Evolutionary conservation across 2,888 invertebrate species (phyloP), one percentile per base, ranked within the genome.

Genomic region (Tiliacea aurago): DNA sequence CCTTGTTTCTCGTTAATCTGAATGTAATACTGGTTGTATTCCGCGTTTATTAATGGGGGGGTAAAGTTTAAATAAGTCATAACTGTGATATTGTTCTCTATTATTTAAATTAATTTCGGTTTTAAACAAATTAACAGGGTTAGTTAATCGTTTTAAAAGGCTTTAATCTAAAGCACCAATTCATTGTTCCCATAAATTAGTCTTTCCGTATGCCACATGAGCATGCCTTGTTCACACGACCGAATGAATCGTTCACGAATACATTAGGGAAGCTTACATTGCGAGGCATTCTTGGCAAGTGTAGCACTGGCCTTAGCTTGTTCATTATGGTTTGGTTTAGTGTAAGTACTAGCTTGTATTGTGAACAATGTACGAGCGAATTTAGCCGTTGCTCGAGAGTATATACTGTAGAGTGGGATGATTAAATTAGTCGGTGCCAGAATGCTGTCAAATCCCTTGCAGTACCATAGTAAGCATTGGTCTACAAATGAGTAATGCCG

Each of bases 281-380:
- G 64, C 70, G 61, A 80, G 33, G 80, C 64, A 81, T 81, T 84
- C 81, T 81, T 84, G 84, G 81, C 80, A 84, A 80, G 65, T 74
- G 63, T 71, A 71, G 41, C 49, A 59, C 66, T 61, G 15, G 71
- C 79, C 58, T 71, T 64, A 83, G 66, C 45, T 65, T 69, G 80
- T 83, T 80, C 55, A 83, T 68, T 83, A 83, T 9, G 51, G 78
- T 68, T 67, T 61, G 41, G 49, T 80, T 67, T 78, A 83, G 67
- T 72, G 70, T 63, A 53, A 59, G 71, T 33, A 81, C 64, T 64
- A 15, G 59, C 53, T 3, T 23, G 74, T 47, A 53, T 47, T 80
- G 81, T 55, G 47, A 13, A 51, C 51, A 55, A 47, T 74, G 18
- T 76, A 37, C 43, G 33, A 43, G 20, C 69, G 20, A 56, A 33